Base-by-base conservation (phyloP, 1,140 invertebrate species). In the Ips nitidus region DNA sequence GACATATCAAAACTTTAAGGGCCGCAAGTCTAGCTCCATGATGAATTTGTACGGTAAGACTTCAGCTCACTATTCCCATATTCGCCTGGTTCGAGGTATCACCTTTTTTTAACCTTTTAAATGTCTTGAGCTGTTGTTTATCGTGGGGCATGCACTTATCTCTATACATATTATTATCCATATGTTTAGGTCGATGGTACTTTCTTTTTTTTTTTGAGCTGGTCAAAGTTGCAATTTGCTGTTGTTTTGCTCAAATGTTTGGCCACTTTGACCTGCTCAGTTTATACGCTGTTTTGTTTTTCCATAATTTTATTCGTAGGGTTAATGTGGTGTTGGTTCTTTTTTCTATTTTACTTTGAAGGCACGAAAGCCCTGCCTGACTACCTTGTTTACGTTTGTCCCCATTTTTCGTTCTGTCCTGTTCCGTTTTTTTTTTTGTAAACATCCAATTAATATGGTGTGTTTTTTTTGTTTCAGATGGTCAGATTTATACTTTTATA, bases 11-110 rank as follows among this genome's bases (percentile, higher is more conserved):
- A 90, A 89, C 88, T 89, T 90, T 90, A 90, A 89, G 83, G 86
- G 91, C 81, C 89, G 91, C 88, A 94, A 94, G 86, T 94, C 91
- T 84, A 93, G 91, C 88, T 94, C 92, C 82, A 88, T 94, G 86
- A 93, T 94, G 91, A 94, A 94, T 89, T 87, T 94, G 87, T 92
- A 91, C 86, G 92, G 92, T 94, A 94, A 94, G 90, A 86, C 76
- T 79, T 53, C 68, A 75, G 71, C 71, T 68, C 66, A 64, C 53
- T 66, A 41, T 69, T 59, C 64, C 64, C 22, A 22, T 22, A 59
- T 71, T 69, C 55, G 64, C 52, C 68, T 60, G 73, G 70, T 74
- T 69, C 43, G 55, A 71, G 70, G 70, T 74, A 71, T 61, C 50
- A 65, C 69, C 38, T 63, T 66, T 57, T 53, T 67, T 69, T 62